A percentile compares a stretch with the other conserved stretches of the same genome.
phyloP scores from a whole-genome alignment of 1,140 invertebrate species.

The Lordiphosa stackelbergi region DNA sequence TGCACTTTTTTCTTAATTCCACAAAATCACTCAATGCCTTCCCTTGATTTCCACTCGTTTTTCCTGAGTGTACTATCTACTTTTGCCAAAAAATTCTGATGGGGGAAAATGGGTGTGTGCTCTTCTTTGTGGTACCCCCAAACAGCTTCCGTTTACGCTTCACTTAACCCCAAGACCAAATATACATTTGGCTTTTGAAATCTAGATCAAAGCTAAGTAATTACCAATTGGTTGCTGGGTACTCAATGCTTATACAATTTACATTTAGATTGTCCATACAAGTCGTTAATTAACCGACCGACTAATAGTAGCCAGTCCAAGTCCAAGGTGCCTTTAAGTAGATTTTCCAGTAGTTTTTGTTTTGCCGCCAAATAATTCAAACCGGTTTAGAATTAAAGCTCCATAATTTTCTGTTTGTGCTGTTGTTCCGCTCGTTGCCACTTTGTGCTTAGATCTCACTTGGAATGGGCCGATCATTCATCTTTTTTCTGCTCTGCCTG shows the following conservation, averaged over 20 bases:
- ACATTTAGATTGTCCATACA: neutral
- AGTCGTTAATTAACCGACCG: conserved; percentile 2
- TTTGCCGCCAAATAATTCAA: conserved; percentile 47
- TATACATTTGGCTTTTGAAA: no score
- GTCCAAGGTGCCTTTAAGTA: conserved; percentile 36
- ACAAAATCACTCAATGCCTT: no score
- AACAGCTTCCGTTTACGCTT: no score
- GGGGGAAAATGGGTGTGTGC: conserved; percentile 30
- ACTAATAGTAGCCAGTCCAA: conserved; percentile 3
- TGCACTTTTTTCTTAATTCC: no score
- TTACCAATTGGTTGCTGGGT: no score
- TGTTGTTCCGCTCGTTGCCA: conserved; percentile 11
- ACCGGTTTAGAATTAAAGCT: conserved; percentile 37
- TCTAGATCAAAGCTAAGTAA: no score
- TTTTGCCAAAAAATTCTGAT: conserved; percentile 14
- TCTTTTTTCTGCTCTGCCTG: conserved; percentile 14
- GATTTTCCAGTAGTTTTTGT: conserved; percentile 33
- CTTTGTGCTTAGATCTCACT: conserved; percentile 35
- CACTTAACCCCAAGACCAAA: no score
- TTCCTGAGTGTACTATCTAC: no score
- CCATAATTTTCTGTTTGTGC: conserved; percentile 11
- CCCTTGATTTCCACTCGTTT: no score
- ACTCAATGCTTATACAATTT: no score
- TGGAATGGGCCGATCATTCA: conserved; percentile 27
- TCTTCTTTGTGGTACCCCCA: neutral